phyloP scores from a whole-genome alignment of 2,113 vertebrate species.

The Prionailurus viverrinus region DNA sequence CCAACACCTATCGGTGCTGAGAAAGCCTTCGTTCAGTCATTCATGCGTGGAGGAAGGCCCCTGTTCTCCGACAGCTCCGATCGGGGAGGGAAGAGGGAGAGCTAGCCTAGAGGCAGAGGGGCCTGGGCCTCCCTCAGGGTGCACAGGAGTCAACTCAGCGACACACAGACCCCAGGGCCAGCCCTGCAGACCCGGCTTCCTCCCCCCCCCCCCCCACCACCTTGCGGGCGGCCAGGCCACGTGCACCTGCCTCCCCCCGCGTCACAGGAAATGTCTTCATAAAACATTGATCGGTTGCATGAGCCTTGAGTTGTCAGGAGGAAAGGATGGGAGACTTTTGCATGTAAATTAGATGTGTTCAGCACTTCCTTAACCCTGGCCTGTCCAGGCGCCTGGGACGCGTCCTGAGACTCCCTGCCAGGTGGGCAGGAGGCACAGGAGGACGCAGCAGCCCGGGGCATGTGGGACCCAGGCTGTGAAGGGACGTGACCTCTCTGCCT shows the following conservation, averaged over 20 bases:
- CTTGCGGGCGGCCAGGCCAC: too few relatives aligned
- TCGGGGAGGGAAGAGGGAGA: too few relatives aligned
- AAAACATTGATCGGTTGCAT: constrained; percentile 71
- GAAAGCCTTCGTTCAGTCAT: accelerated
- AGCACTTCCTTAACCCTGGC: constrained; percentile 34
- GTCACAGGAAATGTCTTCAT: constrained; percentile 39
- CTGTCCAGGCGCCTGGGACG: not conserved
- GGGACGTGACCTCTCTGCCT: accelerated
- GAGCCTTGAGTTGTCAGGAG: not conserved
- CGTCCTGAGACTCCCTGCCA: accelerated
- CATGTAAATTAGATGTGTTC: constrained; percentile 58
- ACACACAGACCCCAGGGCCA: too few relatives aligned
- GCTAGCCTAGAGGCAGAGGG: not conserved
- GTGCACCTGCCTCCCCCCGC: not conserved
- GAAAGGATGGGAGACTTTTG: not conserved
- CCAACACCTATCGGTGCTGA: accelerated
- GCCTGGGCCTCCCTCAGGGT: not conserved
- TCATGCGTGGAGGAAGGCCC: too few relatives aligned
- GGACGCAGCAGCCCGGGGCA: accelerated
- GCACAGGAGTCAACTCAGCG: not conserved
- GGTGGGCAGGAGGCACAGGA: accelerated
- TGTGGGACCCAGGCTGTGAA: accelerated
- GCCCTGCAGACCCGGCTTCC: too few relatives aligned
- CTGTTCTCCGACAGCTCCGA: not conserved
- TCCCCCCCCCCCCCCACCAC: too few relatives aligned